Evolutionary conservation across 2,888 invertebrate species (phyloP).

Genomic region (Clistopyga incitator): DNA sequence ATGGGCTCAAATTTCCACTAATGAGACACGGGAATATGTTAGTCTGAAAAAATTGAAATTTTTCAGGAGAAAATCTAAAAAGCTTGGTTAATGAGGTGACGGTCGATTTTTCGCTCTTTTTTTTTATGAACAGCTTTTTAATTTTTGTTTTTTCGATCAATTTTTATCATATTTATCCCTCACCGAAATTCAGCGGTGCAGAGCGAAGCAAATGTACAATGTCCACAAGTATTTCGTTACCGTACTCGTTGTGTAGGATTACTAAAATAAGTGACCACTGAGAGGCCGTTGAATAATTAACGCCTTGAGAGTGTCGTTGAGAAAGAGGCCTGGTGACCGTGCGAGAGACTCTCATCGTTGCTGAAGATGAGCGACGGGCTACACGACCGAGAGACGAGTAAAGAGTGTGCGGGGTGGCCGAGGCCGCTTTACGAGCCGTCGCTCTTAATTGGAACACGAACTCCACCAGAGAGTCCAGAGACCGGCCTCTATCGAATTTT

Average conservation of each 20-base stretch:
- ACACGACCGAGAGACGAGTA: constrained; percentile 63
- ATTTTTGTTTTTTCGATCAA: not conserved
- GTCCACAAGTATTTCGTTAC: not conserved
- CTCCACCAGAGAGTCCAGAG: constrained; percentile 56
- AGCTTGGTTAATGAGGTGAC: too few species aligned
- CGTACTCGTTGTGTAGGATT: constrained; percentile 5
- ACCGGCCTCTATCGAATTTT: constrained; percentile 14
- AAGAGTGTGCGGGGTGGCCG: constrained; percentile 50
- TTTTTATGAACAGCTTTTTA: too few species aligned
- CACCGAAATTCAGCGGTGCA: not conserved
- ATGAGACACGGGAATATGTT: constrained; percentile 8
- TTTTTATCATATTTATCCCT: not conserved
- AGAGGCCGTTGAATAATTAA: constrained; percentile 58
- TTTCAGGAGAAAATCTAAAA: too few species aligned
- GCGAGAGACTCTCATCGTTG: constrained; percentile 40
- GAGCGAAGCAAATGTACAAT: not conserved
- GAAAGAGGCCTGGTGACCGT: constrained; percentile 42
- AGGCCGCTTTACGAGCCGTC: constrained; percentile 66
- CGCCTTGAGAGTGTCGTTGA: constrained; percentile 44
- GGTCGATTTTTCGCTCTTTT: too few species aligned
- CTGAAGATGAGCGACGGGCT: constrained; percentile 52
- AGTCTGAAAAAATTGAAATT: too few species aligned
- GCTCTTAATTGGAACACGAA: constrained; percentile 70
- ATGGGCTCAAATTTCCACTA: constrained; percentile 39
- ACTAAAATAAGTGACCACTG: constrained; percentile 10